Evolutionary conservation across 1,140 invertebrate species (phyloP).

Genomic region (Cherax quadricarinatus): DNA sequence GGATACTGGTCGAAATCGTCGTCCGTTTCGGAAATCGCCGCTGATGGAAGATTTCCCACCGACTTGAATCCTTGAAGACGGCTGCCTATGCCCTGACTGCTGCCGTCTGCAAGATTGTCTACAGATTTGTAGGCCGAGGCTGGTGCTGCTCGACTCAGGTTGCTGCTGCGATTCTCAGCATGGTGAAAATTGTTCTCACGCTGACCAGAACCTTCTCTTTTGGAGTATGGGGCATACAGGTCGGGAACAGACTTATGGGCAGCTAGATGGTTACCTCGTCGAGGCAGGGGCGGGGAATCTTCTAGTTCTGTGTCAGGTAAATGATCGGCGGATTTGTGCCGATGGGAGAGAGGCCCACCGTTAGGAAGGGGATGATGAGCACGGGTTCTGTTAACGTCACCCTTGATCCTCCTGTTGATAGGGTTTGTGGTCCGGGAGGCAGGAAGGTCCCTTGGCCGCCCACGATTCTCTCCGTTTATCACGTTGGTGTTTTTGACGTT

Average conservation of each 20-base stretch:
- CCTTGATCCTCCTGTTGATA: conserved; percentile 52
- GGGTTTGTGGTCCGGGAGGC: conserved; percentile 60
- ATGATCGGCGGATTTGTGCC: conserved; percentile 39
- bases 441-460: conserved; percentile 78
- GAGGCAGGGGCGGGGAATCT: not conserved
- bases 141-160: not conserved
- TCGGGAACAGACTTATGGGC: conserved; percentile 66
- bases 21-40: conserved; percentile 30
- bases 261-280: not conserved
- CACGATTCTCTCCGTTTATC: conserved; percentile 75
- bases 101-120: conserved; percentile 8
- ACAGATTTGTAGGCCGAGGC: not conserved
- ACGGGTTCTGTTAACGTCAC: conserved; percentile 51
- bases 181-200: conserved; percentile 9
- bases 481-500: conserved; percentile 28
- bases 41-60: conserved; percentile 19
- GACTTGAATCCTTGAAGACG: conserved; percentile 57
- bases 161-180: not conserved
- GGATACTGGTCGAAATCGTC: conserved; percentile 1
- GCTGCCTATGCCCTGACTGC: not conserved
- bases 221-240: not conserved
- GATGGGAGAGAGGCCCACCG: conserved; percentile 6
- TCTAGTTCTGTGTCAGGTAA: conserved; percentile 52
- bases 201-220: not conserved
- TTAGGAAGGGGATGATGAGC: conserved; percentile 14